Base-by-base conservation (phyloP, 2,797 vertebrate genomes). In the Sebastes trivittatus region DNA sequence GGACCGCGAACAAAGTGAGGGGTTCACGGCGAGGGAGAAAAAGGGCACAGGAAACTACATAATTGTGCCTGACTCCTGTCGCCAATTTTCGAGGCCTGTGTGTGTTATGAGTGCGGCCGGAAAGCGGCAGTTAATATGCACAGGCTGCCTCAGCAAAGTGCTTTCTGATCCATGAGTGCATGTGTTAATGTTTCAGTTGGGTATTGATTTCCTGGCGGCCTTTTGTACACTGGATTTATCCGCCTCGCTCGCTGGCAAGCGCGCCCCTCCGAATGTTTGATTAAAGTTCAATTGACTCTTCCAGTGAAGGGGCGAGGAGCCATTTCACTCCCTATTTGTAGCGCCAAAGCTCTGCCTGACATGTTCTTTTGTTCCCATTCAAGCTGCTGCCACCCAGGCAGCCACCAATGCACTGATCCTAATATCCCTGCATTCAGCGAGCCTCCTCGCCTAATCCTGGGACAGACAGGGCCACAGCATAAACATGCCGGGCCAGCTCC, bases 131-230 rank as follows among this genome's bases (percentile, higher is more conserved):
- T 96, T 97, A 94, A 96, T 97, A 96, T 97, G 95, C 95, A 91
- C 95, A 90, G 93, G 93, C 96, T 93, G 95, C 94, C 93, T 96
- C 95, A 95, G 96, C 96, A 94, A 94, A 94, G 90, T 92, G 94
- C 95, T 94, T 95, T 97, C 95, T 97, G 96, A 97, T 97, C 96
- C 96, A 93, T 96, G 96, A 96, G 95, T 89, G 96, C 96, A 95
- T 92, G 95, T 95, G 97, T 96, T 97, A 97, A 97, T 98, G 97
- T 98, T 97, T 97, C 97, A 97, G 96, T 93, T 93, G 95, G 94
- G 95, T 97, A 97, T 98, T 97, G 97, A 97, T 98, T 97, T 96
- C 96, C 93, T 93, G 95, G 91, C 83, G 91, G 88, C 95, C 96
- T 97, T 98, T 97, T 97, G 95, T 97, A 95, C 94, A 87, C 94